Evolutionary conservation across 2,113 vertebrate species (phyloP), one percentile per base, ranked within the genome.

Genomic region (Pterophyllum scalare): DNA sequence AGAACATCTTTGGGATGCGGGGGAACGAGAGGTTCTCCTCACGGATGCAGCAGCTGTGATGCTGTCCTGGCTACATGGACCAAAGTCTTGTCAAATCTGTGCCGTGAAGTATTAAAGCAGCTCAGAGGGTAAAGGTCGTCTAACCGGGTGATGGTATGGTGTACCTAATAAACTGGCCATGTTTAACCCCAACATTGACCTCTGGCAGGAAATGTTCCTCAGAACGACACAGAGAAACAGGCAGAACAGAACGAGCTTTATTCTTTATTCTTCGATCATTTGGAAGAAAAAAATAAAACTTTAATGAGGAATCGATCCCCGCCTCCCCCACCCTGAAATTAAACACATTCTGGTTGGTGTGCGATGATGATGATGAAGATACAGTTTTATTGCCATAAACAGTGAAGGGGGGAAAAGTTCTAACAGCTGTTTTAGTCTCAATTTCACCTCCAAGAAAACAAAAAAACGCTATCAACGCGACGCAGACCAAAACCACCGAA

Each of bases 361-460:
- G 89, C 9, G 80, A 82, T 40, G 94, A 93, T 89, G 82, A 92
- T 62, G 89, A 93, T 89, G 65, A 31, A 62, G 90, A 94, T 88
- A 92, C 88, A 92, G 74, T 92, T 93, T 96, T 96, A 96, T 96
- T 96, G 95, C 96, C 94, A 94, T 95, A 88, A 94, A 95, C 95
- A 93, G 89, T 94, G 92, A 90, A 93, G 90, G 93, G 92, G 93
- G 93, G 65, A 24, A 84, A 79, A 82, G 86, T 92, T 93, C 93
- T 94, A 95, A 94, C 88, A 92, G 91, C 85, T 72, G 70, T 93
- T 88, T 84, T 38, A 38, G 35, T 43, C 62, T 74, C 62, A 75
- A 33, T 62, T 57, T 40, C 17, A 77, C 40, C 76, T 81, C 78
- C 79, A 35, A 52, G 28, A 59, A 87, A 89, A 77, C 54, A 52